Percentiles rank a stretch among this genome's conserved stretches.
Conservation (phyloP, 2,888 invertebrate genomes). For the Lobophora halterata region DNA sequence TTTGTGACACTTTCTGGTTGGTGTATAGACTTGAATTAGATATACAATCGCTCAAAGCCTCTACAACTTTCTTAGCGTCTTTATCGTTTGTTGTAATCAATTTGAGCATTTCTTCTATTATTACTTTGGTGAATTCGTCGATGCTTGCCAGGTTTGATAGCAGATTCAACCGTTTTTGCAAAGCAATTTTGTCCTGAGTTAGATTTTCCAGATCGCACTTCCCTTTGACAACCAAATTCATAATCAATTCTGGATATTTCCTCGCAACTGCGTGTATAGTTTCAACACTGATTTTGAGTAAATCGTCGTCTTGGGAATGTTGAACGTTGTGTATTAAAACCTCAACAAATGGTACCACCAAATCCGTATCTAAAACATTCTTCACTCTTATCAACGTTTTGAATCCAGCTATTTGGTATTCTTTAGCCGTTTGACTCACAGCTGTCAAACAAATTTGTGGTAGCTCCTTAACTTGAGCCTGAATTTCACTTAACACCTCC, state of each 20-base stretch:
- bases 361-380: conserved; percentile 61
- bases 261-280: conserved; percentile 77
- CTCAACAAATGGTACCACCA: conserved; percentile 76
- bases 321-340: conserved; percentile 74
- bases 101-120: conserved; percentile 67
- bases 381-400: conserved; percentile 73
- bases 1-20: conserved; percentile 57
- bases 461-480: conserved; percentile 52
- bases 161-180: conserved; percentile 65
- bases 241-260: conserved; percentile 77
- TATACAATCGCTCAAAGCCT: conserved; percentile 56
- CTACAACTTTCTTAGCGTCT: conserved; percentile 55
- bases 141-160: conserved; percentile 70
- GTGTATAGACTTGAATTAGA: conserved; percentile 58
- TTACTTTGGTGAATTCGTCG: conserved; percentile 70
- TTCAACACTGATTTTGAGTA: conserved; percentile 66
- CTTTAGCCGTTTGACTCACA: conserved; percentile 59
- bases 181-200: conserved; percentile 46
- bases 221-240: conserved; percentile 68
- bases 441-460: conserved; percentile 77
- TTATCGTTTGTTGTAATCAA: conserved; percentile 47
- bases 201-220: conserved; percentile 63
- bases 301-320: conserved; percentile 57
- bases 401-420: conserved; percentile 75
- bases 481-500: conserved; percentile 46